phyloP scores from a whole-genome alignment of 2,888 invertebrate genomes.

The Lissocephala sabroskyi region DNA sequence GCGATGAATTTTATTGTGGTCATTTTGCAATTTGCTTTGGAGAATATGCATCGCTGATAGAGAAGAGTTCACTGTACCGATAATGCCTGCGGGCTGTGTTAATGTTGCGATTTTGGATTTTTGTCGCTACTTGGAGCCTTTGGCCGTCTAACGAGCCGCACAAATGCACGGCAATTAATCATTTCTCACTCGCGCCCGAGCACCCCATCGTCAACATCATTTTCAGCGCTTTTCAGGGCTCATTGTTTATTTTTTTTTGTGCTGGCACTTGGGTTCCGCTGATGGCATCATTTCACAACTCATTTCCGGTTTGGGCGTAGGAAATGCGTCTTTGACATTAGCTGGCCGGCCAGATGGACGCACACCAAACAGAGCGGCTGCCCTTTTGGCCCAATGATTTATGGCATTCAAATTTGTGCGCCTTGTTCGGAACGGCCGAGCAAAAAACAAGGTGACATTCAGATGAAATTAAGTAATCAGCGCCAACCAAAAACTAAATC shows the following conservation, averaged over 20 bases:
- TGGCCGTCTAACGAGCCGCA: slow-evolving; percentile 42
- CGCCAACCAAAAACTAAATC: slow-evolving; percentile 23
- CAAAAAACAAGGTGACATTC: slow-evolving; percentile 11
- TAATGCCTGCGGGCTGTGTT: not conserved
- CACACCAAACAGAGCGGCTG: no score
- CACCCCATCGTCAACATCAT: slow-evolving; percentile 1
- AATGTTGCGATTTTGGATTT: not conserved
- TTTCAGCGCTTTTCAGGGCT: not conserved
- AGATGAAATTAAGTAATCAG: not conserved
- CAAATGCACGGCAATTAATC: slow-evolving; percentile 42
- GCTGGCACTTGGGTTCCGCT: not conserved
- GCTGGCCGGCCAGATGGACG: slow-evolving; percentile 24
- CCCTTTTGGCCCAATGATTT: slow-evolving; percentile 26
- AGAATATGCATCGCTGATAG: slow-evolving; percentile 24
- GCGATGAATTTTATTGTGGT: slow-evolving; percentile 64
- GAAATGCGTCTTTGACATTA: slow-evolving; percentile 48
- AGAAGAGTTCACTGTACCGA: no score
- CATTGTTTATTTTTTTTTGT: slow-evolving; percentile 15
- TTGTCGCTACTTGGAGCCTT: slow-evolving; percentile 5
- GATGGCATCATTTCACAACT: slow-evolving; percentile 38
- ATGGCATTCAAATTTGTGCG: slow-evolving; percentile 40
- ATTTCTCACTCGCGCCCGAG: slow-evolving; percentile 11
- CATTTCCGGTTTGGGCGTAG: slow-evolving; percentile 43
- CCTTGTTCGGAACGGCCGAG: slow-evolving; percentile 12
- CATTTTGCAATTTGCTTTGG: slow-evolving; percentile 55